phyloP scores from a whole-genome alignment of 2,888 invertebrate genomes.

The Drosophila koepferae region DNA sequence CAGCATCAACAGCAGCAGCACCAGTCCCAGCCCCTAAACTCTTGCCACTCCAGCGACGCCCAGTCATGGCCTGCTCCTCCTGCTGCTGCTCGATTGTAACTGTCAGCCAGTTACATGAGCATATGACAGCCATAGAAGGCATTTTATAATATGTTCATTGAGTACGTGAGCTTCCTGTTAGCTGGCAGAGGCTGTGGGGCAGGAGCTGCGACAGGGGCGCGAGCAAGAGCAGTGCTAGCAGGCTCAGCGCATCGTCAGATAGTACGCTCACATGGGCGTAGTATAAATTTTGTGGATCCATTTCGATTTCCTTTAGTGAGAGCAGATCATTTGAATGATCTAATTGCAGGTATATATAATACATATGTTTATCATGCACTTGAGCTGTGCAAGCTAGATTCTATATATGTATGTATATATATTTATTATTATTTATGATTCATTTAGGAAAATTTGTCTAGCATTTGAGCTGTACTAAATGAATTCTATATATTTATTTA shows the following conservation, averaged over 20 bases:
- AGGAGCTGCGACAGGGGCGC: not conserved
- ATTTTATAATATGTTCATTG: constrained; percentile 80
- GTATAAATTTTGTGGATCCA: not conserved
- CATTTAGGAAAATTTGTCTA: too few relatives aligned
- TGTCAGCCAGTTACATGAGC: constrained; percentile 79
- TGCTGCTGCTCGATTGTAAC: constrained; percentile 14
- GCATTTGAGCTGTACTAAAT: too few relatives aligned
- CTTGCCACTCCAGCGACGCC: not conserved
- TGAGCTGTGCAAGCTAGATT: too few relatives aligned
- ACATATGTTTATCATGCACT: not conserved
- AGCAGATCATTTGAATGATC: not conserved
- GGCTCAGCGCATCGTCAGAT: constrained; percentile 1
- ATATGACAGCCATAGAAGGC: constrained; percentile 77
- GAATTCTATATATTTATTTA: too few relatives aligned
- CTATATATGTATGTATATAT: too few relatives aligned
- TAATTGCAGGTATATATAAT: not conserved
- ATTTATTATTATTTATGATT: too few relatives aligned
- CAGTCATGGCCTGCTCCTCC: not conserved
- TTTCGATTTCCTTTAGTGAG: not conserved
- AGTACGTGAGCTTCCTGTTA: constrained; percentile 74
- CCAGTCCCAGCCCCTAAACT: not conserved
- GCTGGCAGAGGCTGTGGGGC: not conserved
- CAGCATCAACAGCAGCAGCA: not conserved
- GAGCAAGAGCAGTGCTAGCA: not conserved
- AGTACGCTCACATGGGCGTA: constrained; percentile 32